Conservation (phyloP, 64 coral and sea anemone species). For the Hydrozoanthus tunicans region DNA sequence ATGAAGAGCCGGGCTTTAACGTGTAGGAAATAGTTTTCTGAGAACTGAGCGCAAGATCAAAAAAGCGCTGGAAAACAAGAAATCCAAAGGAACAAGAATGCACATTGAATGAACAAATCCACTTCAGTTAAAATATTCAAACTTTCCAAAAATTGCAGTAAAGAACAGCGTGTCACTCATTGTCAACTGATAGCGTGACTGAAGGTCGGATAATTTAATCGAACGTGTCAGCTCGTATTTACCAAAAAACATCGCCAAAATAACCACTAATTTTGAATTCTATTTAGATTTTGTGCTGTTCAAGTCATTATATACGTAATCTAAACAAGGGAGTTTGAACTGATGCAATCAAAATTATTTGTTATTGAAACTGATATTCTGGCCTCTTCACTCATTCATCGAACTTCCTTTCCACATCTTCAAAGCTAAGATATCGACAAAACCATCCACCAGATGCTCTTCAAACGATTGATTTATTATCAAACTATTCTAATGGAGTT, state of each 20-base stretch:
- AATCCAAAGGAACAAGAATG: too few relatives aligned
- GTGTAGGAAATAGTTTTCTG: too few relatives aligned
- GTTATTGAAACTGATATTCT: neutral
- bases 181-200: neutral
- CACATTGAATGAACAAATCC: too few relatives aligned
- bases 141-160: neutral
- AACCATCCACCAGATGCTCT: neutral
- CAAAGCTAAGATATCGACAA: neutral
- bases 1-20: too few relatives aligned
- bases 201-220: neutral
- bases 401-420: constrained; percentile 12
- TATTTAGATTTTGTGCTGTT: too few relatives aligned
- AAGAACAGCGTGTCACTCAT: neutral
- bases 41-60: too few relatives aligned
- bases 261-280: neutral
- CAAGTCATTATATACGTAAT: too few relatives aligned
- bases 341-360: neutral
- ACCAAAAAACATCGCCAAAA: neutral
- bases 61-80: too few relatives aligned
- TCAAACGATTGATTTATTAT: constrained; percentile 34
- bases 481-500: neutral
- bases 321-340: too few relatives aligned
- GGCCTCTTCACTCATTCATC: neutral
- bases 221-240: neutral
- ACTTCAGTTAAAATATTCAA: too few relatives aligned